phyloP scores from a whole-genome alignment of 2,797 vertebrate genomes.

The Enteromius radiatus region DNA sequence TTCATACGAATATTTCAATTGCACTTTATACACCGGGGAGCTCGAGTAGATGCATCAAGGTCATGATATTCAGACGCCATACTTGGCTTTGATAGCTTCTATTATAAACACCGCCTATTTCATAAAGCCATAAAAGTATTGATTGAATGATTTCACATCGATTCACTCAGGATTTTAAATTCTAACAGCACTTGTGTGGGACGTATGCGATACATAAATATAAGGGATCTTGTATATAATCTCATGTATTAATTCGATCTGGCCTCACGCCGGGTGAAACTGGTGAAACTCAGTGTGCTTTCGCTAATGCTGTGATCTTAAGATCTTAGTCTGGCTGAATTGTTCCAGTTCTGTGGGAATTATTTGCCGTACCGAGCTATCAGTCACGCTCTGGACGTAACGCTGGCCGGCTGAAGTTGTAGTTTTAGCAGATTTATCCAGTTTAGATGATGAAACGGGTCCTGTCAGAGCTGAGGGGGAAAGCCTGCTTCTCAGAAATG shows the following conservation, averaged over 20 bases:
- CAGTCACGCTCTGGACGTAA: not conserved
- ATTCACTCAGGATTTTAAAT: not conserved
- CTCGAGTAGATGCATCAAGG: conserved; percentile 28
- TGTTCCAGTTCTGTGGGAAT: not conserved
- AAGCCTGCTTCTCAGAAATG: not conserved
- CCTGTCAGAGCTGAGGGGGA: not conserved
- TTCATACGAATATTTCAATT: not conserved
- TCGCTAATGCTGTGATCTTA: not conserved
- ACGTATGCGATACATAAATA: not conserved
- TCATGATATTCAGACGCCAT: not conserved
- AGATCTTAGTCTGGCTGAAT: not conserved
- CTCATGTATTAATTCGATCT: not conserved
- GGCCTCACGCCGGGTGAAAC: conserved; percentile 7
- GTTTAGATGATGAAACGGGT: not conserved
- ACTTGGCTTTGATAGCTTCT: conserved; percentile 21
- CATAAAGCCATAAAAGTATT: conserved; percentile 16
- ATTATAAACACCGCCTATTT: conserved; percentile 23
- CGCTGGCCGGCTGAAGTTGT: not conserved
- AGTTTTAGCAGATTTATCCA: not conserved
- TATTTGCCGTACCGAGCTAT: not conserved
- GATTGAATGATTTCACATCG: conserved; percentile 21
- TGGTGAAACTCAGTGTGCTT: conserved; percentile 11
- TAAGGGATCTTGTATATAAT: not conserved
- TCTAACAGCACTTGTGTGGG: not conserved
- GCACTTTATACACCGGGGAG: conserved; percentile 6